phyloP scores from a whole-genome alignment of 2,888 invertebrate species.

The Scaptomyza caliginosa region DNA sequence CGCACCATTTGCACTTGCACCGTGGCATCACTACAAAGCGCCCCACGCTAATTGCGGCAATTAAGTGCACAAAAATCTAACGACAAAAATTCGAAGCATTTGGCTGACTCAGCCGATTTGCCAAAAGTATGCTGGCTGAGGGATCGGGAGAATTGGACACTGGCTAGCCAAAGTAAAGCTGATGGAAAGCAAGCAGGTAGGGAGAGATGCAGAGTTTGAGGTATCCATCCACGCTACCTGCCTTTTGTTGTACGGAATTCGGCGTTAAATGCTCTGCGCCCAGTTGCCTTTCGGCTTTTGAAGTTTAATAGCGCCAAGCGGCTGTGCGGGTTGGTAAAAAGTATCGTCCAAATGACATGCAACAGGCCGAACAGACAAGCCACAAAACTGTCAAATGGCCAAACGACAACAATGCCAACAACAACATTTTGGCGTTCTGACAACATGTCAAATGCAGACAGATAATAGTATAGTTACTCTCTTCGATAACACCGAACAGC shows the following conservation, averaged over 20 bases:
- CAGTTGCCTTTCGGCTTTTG: slow-evolving; percentile 72
- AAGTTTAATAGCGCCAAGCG: slow-evolving; percentile 73
- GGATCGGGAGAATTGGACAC: neutral
- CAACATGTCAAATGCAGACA: slow-evolving; percentile 43
- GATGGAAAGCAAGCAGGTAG: neutral
- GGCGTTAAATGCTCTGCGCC: slow-evolving; percentile 79
- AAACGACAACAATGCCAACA: slow-evolving; percentile 14
- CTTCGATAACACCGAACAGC: neutral
- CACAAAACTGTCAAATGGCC: slow-evolving; percentile 2
- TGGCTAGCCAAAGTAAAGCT: slow-evolving; percentile 7
- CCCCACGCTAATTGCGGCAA: slow-evolving; percentile 79
- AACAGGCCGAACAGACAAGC: slow-evolving; percentile 21
- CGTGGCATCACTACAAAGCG: slow-evolving; percentile 77
- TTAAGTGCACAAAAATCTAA: slow-evolving; percentile 73
- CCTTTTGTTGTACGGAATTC: slow-evolving; percentile 67
- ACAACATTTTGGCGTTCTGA: slow-evolving; percentile 42
- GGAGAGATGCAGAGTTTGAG: neutral
- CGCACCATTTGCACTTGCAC: slow-evolving; percentile 70
- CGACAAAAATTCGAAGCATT: slow-evolving; percentile 63
- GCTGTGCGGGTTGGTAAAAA: slow-evolving; percentile 17
- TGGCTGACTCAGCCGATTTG: slow-evolving; percentile 35
- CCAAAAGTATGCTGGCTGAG: neutral
- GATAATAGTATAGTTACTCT: neutral
- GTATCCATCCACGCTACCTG: slow-evolving; percentile 29
- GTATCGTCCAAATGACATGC: slow-evolving; percentile 32